Percentiles rank a stretch among this genome's conserved stretches.
These are phyloP conservation scores for Stichodactyla mertensii DNA, from an alignment of 64 coral and sea anemone genomes.

Conservation along the genomic window DNA sequence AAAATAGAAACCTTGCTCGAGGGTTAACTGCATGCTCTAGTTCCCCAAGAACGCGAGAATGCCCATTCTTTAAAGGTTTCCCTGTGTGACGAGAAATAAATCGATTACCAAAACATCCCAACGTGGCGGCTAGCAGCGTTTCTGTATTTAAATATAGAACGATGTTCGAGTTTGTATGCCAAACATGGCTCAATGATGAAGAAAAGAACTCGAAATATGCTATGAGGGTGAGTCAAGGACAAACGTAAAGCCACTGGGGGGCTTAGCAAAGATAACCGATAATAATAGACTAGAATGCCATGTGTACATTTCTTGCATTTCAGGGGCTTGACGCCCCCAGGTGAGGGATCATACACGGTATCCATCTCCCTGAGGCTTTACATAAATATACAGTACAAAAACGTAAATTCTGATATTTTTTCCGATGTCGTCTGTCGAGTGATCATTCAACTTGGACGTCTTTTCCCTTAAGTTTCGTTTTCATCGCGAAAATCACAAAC, in stretches of 20 bases:
- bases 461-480: no score
- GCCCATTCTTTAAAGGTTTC: no score
- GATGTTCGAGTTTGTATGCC: background rate
- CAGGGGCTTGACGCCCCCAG: background rate
- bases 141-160: background rate
- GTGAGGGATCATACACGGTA: background rate
- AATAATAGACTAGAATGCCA: background rate
- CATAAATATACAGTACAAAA: no score
- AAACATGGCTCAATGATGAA: background rate
- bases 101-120: background rate
- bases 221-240: background rate
- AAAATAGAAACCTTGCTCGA: no score
- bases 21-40: no score
- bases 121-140: background rate
- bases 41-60: no score
- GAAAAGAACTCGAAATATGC: background rate
- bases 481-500: no score
- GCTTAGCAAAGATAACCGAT: background rate
- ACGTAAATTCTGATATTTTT: no score
- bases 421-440: no score
- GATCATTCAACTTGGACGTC: no score
- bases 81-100: no score
- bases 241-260: background rate
- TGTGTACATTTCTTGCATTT: background rate
- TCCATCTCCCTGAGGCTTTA: no score